A percentile compares a stretch with the other conserved stretches of the same genome.
phyloP scores from a whole-genome alignment of 2,113 vertebrate species.

The Tenebrosternarchus preto region DNA sequence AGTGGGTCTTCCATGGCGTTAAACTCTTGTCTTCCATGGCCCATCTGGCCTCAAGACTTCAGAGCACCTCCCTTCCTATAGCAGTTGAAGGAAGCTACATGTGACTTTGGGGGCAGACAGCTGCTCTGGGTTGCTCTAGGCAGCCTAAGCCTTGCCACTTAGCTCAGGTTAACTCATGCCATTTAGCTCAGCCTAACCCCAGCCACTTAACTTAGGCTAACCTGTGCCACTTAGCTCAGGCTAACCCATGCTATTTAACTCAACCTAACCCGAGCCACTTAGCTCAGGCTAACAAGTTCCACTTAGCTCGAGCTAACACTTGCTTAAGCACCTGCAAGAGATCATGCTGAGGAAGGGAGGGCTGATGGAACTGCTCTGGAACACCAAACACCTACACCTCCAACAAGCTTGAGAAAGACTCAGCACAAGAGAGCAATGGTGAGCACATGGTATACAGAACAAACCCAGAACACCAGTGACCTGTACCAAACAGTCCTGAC shows the following conservation, averaged over 20 bases:
- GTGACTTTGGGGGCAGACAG: slow-evolving; percentile 59
- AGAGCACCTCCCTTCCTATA: too few species aligned
- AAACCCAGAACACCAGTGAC: too few species aligned
- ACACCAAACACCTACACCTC: too few species aligned
- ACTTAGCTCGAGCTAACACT: too few species aligned
- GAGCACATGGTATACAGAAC: too few species aligned
- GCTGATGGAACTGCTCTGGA: not conserved
- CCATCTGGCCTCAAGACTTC: too few species aligned
- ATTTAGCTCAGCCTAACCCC: slow-evolving; percentile 64
- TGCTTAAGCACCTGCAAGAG: slow-evolving; percentile 51
- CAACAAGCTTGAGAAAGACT: too few species aligned
- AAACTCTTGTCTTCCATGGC: not conserved
- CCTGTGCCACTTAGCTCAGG: slow-evolving; percentile 66
- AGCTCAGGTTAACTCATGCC: too few species aligned
- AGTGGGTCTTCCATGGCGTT: slow-evolving; percentile 42
- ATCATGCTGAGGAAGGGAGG: slow-evolving; percentile 40
- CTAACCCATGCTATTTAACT: slow-evolving; percentile 62
- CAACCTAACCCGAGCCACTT: slow-evolving; percentile 64
- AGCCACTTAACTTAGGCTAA: slow-evolving; percentile 65
- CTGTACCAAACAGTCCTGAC: too few species aligned
- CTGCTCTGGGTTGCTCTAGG: too few species aligned
- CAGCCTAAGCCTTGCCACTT: slow-evolving; percentile 64
- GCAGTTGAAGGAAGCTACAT: slow-evolving; percentile 68
- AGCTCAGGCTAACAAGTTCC: too few species aligned
- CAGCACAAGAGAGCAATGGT: too few species aligned